Evolutionary conservation across 1,140 invertebrate genomes (phyloP), one percentile per base, ranked within the genome.

Genomic region (Andricus grossulariae): DNA sequence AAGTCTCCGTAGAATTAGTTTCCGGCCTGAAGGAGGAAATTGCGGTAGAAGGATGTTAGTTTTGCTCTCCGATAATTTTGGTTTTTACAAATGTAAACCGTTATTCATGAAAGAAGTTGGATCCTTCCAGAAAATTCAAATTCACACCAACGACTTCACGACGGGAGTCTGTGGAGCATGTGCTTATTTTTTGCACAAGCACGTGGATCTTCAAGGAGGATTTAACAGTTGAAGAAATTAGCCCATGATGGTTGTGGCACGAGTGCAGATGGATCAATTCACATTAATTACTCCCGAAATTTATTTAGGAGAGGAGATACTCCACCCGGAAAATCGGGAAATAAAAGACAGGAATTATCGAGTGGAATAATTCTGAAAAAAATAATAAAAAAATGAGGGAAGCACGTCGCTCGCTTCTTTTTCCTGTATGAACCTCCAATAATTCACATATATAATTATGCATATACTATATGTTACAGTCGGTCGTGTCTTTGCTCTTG

Each of bases 101-200:
- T 66, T 66, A 66, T 16, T 13, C 32, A 39, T 39, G 2, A 16
- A 32, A 32, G 39, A 32, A 39, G 25, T 25, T 13, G 39, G 39
- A 66, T 66, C 60, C 60, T 66, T 39, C 8, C 15, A 16, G 13
- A 55, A 55, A 70, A 50, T 11, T 45, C 39, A 45, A 72, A 55
- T 50, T 16, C 11, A 52, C 70, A 51, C 75, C 71, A 25, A 39
- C 60, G 80, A 72, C 74, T 79, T 81, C 80, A 76, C 79, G 79
- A 77, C 82, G 82, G 82, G 82, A 81, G 82, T 83, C 79, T 70
- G 73, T 32, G 51, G 72, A 52, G 70, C 71, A 74, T 79, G 73
- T 75, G 71, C 73, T 50, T 8, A 16, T 57, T 66, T 50, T 71
- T 71, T 72, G 73, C 77, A 51, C 45, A 50, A 72, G 73, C 77